Percentiles rank a stretch among this genome's conserved stretches.
Conservation (phyloP, 2,888 invertebrate species). For the Lasioglossum villosulum region DNA sequence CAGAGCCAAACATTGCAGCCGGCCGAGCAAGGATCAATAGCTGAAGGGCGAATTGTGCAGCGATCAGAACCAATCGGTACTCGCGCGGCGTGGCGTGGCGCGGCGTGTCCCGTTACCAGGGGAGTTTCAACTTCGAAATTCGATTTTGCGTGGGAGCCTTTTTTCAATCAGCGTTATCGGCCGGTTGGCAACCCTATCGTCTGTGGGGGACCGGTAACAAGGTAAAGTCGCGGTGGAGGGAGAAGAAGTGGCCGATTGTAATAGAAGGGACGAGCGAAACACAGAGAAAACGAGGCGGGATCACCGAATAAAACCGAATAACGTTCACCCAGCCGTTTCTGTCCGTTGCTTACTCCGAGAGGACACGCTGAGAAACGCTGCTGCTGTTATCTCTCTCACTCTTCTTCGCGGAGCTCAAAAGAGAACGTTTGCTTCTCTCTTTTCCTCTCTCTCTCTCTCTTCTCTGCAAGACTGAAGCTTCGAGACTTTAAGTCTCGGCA, state of each 20-base stretch:
- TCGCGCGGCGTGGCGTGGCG: constrained; percentile 6
- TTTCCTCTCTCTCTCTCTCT: neutral
- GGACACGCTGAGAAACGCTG: constrained; percentile 38
- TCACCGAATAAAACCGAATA: constrained; percentile 60
- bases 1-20: constrained; percentile 33
- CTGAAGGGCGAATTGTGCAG: constrained; percentile 43
- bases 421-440: constrained; percentile 20
- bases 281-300: constrained; percentile 27
- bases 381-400: constrained; percentile 4
- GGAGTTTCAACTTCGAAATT: constrained; percentile 67
- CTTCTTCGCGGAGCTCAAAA: constrained; percentile 26
- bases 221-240: constrained; percentile 6
- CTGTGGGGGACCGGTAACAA: constrained; percentile 52
- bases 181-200: constrained; percentile 74
- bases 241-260: constrained; percentile 31
- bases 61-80: constrained; percentile 67
- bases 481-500: constrained; percentile 79
- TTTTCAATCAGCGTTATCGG: constrained; percentile 80
- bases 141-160: constrained; percentile 74
- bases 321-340: constrained; percentile 45
- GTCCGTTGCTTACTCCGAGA: constrained; percentile 49
- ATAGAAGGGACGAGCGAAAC: constrained; percentile 12
- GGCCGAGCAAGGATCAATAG: constrained; percentile 57
- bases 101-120: constrained; percentile 44
- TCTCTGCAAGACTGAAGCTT: constrained; percentile 53